Conservation (phyloP, 92 coral and sea anemone species). For the Phenganax marumi region DNA sequence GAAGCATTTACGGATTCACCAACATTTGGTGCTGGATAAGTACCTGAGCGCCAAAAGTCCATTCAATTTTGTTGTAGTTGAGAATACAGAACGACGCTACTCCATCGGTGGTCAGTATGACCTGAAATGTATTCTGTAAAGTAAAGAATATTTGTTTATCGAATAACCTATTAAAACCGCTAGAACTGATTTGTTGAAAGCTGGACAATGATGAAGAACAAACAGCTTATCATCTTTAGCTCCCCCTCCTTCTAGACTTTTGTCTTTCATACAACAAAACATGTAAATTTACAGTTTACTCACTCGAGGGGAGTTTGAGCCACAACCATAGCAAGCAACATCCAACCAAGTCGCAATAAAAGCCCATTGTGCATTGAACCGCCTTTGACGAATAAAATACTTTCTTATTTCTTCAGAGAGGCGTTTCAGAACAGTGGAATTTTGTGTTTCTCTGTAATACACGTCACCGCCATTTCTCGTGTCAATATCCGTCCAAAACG, state of each 20-base stretch:
- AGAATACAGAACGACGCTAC: not conserved
- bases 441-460: slow-evolving; percentile 41
- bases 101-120: slow-evolving; percentile 5
- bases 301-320: slow-evolving; percentile 4
- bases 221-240: not conserved
- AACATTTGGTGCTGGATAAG: not conserved
- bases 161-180: too few species aligned
- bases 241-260: too few species aligned
- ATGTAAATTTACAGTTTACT: not conserved
- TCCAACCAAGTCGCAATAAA: slow-evolving; percentile 36
- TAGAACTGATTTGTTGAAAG: too few species aligned
- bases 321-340: slow-evolving; percentile 30
- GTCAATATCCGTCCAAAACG: slow-evolving; percentile 57
- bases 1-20: too few species aligned
- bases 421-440: slow-evolving; percentile 26
- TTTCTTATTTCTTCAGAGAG: slow-evolving; percentile 30
- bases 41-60: slow-evolving; percentile 23
- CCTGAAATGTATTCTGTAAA: slow-evolving; percentile 5
- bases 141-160: not conserved
- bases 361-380: slow-evolving; percentile 35
- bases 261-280: too few species aligned
- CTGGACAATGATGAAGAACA: too few species aligned
- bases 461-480: slow-evolving; percentile 37
- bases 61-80: slow-evolving; percentile 9
- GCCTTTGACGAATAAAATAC: slow-evolving; percentile 23